Conservation (phyloP, 1,140 invertebrate genomes). For the Trachelipus rathkii region DNA sequence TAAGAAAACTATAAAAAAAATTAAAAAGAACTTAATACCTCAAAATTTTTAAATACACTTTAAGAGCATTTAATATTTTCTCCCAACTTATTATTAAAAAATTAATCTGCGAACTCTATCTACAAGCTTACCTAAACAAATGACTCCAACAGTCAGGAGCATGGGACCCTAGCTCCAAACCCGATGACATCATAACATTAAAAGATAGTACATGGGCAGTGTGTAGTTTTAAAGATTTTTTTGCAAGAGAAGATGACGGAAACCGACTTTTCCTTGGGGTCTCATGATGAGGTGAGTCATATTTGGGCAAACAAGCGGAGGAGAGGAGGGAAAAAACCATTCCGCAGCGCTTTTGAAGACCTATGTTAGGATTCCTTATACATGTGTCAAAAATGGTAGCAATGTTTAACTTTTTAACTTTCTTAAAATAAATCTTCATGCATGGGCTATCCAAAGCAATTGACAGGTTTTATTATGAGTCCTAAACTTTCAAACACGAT, state of each 20-base stretch:
- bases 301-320: slow-evolving; percentile 54
- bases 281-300: slow-evolving; percentile 28
- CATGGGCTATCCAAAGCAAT: too few species aligned
- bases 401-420: too few species aligned
- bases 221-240: slow-evolving; percentile 51
- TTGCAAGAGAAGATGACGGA: slow-evolving; percentile 14
- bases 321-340: slow-evolving; percentile 73
- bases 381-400: too few species aligned
- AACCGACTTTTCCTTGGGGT: slow-evolving; percentile 31
- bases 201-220: slow-evolving; percentile 84
- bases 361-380: slow-evolving; percentile 48
- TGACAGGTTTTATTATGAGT: too few species aligned
- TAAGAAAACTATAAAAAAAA: too few species aligned
- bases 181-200: slow-evolving; percentile 74
- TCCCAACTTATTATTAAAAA: neutral
- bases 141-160: slow-evolving; percentile 88
- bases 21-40: too few species aligned
- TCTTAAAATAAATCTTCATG: too few species aligned
- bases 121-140: slow-evolving; percentile 69
- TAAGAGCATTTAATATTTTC: too few species aligned
- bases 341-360: slow-evolving; percentile 76
- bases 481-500: too few species aligned
- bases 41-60: too few species aligned
- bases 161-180: slow-evolving; percentile 83
- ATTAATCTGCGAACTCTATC: neutral